Evolutionary conservation across 2,888 invertebrate genomes (phyloP).

Genomic region (Diarsia mendica): DNA sequence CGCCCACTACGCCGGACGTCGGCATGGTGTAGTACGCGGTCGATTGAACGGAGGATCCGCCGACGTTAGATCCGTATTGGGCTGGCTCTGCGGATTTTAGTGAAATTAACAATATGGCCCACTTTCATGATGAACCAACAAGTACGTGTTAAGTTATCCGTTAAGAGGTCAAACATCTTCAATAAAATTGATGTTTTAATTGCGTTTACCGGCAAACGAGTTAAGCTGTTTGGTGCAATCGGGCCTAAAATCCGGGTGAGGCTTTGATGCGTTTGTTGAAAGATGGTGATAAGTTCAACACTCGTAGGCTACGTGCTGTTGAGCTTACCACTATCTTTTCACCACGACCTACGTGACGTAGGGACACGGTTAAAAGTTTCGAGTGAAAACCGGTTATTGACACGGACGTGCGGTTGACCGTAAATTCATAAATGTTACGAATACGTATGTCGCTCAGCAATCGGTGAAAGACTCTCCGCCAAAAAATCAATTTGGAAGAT

Average conservation of each 20-base stretch:
- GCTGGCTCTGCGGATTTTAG: slow-evolving; percentile 74
- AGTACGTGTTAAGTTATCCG: background rate
- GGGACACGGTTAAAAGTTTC: too few species aligned
- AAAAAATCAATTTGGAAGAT: background rate
- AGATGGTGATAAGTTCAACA: background rate
- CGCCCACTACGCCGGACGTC: slow-evolving; percentile 83
- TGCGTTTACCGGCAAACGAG: too few species aligned
- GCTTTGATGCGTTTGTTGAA: background rate
- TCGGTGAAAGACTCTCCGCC: background rate
- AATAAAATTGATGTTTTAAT: too few species aligned
- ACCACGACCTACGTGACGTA: too few species aligned
- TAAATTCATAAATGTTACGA: background rate
- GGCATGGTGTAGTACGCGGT: slow-evolving; percentile 85
- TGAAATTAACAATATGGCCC: background rate
- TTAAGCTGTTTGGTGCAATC: too few species aligned
- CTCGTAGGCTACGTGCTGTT: too few species aligned
- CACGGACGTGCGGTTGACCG: background rate
- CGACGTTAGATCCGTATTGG: slow-evolving; percentile 83
- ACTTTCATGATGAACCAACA: background rate
- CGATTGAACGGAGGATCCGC: slow-evolving; percentile 78
- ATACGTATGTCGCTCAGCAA: slow-evolving; percentile 9
- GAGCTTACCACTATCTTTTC: too few species aligned
- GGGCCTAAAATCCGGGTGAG: background rate
- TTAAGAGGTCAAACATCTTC: too few species aligned
- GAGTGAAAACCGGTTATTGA: background rate